Evolutionary conservation across 2,113 vertebrate genomes (phyloP).

Genomic region (Gadus macrocephalus): DNA sequence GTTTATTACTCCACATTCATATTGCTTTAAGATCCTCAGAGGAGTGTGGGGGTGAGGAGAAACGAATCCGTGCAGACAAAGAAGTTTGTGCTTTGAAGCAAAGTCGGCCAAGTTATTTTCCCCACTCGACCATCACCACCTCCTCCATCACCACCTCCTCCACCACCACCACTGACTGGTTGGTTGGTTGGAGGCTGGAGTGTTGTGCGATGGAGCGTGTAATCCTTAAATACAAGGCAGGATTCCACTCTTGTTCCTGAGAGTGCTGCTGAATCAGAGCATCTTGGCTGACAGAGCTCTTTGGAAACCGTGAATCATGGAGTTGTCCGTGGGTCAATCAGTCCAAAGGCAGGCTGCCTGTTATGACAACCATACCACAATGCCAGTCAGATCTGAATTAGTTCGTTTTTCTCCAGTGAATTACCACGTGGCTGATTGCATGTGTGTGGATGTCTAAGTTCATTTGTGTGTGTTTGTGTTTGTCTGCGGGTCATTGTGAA

Average conservation of each 20-base stretch:
- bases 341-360: too few species aligned
- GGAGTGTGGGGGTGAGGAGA: slow-evolving; percentile 13
- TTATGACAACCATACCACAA: too few species aligned
- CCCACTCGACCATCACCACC: slow-evolving; percentile 1
- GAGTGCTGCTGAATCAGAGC: too few species aligned
- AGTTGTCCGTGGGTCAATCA: too few species aligned
- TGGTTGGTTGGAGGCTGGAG: slow-evolving; percentile 33
- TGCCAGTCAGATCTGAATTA: too few species aligned
- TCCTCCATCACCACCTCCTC: slow-evolving; percentile 29
- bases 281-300: too few species aligned
- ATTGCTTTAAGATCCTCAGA: slow-evolving; percentile 45
- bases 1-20: slow-evolving; percentile 46
- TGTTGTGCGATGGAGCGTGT: slow-evolving; percentile 46
- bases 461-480: slow-evolving; percentile 15
- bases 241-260: too few species aligned
- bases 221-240: slow-evolving; percentile 7
- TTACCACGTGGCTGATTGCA: too few species aligned
- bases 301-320: too few species aligned
- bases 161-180: slow-evolving; percentile 22
- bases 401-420: too few species aligned
- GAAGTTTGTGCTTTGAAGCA: too few species aligned
- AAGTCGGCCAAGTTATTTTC: too few species aligned
- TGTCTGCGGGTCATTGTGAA: slow-evolving; percentile 1
- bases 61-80: background rate
- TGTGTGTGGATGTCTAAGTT: background rate